Evolutionary conservation across 2,113 vertebrate genomes (phyloP).

Genomic region (Pipra filicauda): DNA sequence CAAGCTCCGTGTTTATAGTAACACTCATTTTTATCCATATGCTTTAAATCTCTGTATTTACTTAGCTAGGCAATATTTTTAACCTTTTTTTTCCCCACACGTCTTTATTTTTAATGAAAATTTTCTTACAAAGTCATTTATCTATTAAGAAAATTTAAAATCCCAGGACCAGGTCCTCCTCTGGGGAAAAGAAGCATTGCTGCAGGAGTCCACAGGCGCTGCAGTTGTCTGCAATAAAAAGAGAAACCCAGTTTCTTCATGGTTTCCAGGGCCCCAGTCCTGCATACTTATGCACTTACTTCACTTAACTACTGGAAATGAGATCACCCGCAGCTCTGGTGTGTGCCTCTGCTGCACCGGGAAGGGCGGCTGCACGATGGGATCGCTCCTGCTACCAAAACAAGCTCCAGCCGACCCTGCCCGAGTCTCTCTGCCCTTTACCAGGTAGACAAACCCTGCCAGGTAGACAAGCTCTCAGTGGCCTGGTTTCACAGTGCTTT

Average conservation of each 20-base stretch:
- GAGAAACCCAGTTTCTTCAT: conserved; percentile 51
- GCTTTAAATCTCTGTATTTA: conserved; percentile 71
- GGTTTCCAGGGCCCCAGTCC: conserved; percentile 60
- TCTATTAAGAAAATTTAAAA: conserved; percentile 14
- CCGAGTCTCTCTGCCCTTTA: not conserved
- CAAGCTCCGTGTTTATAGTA: conserved; percentile 47
- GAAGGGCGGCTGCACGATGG: not conserved
- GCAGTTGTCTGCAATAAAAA: conserved; percentile 61
- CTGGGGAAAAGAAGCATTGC: conserved; percentile 34
- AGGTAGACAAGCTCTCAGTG: not conserved
- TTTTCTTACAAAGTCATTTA: not conserved
- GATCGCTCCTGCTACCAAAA: not conserved
- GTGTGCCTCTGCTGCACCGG: conserved; percentile 26
- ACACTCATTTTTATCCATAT: conserved; percentile 68
- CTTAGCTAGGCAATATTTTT: conserved; percentile 64
- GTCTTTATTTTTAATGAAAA: conserved; percentile 38
- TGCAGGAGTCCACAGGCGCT: not conserved
- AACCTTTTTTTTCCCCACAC: not conserved
- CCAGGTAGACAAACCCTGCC: not conserved
- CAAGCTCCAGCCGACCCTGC: not conserved
- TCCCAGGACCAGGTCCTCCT: conserved; percentile 8
- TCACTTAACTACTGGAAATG: conserved; percentile 69
- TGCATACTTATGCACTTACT: conserved; percentile 67
- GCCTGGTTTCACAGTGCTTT: not conserved
- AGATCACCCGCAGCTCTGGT: conserved; percentile 55